phyloP scores from a whole-genome alignment of 1,140 invertebrate species.

The Aphaenogaster rudis region DNA sequence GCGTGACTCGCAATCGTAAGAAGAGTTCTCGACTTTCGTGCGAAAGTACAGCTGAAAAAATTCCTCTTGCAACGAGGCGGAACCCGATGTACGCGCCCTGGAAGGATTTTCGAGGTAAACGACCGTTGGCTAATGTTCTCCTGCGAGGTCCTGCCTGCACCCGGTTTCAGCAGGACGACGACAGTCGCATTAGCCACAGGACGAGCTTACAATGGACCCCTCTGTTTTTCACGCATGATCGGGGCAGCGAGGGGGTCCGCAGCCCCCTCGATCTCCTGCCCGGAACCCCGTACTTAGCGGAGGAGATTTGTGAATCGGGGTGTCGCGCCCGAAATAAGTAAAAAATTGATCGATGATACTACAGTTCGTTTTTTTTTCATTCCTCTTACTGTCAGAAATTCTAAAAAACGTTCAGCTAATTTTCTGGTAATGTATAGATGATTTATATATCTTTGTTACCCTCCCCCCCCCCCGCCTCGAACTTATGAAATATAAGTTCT shows the following conservation, averaged over 20 bases:
- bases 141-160: slow-evolving; percentile 60
- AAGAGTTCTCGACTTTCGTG: slow-evolving; percentile 71
- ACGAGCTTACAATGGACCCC: slow-evolving; percentile 79
- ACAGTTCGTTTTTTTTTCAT: slow-evolving; percentile 27
- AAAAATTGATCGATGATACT: slow-evolving; percentile 64
- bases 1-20: slow-evolving; percentile 55
- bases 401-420: slow-evolving; percentile 21
- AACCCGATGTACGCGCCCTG: slow-evolving; percentile 64
- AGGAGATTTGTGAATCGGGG: slow-evolving; percentile 73
- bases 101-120: slow-evolving; percentile 76
- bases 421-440: slow-evolving; percentile 21
- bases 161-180: slow-evolving; percentile 71
- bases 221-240: slow-evolving; percentile 79
- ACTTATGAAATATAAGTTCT: background rate
- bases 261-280: slow-evolving; percentile 57
- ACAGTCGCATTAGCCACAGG: slow-evolving; percentile 80
- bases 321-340: slow-evolving; percentile 68
- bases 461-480: background rate
- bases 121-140: slow-evolving; percentile 78
- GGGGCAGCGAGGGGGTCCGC: slow-evolving; percentile 44
- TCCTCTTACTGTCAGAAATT: slow-evolving; percentile 12
- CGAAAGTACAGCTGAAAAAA: slow-evolving; percentile 77
- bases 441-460: slow-evolving; percentile 10
- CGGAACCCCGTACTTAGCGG: slow-evolving; percentile 69
- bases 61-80: slow-evolving; percentile 69